These are phyloP conservation scores for Syritta pipiens DNA, from an alignment of 2,888 invertebrate genomes.

Conservation along the genomic window DNA sequence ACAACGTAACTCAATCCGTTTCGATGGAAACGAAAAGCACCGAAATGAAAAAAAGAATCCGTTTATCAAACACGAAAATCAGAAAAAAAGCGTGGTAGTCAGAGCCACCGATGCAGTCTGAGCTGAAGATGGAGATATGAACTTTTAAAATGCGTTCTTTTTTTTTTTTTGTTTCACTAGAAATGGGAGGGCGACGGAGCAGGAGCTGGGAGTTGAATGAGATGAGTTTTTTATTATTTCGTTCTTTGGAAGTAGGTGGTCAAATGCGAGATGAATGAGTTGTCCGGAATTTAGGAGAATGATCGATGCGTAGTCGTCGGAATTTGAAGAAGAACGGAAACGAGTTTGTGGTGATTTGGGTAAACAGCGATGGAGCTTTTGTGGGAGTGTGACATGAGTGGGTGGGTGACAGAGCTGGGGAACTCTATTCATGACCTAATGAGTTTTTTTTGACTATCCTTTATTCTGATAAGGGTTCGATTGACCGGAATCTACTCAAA, in stretches of 20 bases:
- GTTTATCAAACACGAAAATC: constrained; percentile 48
- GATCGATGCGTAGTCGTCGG: neutral
- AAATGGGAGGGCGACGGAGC: too few relatives aligned
- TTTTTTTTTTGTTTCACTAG: too few relatives aligned
- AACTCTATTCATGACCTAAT: too few relatives aligned
- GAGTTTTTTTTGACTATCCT: too few relatives aligned
- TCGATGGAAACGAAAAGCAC: constrained; percentile 1
- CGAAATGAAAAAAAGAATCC: neutral
- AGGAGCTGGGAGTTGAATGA: constrained; percentile 16
- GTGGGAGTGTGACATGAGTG: too few relatives aligned
- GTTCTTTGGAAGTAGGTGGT: constrained; percentile 33
- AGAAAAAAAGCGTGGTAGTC: constrained; percentile 20
- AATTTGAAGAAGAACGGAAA: too few relatives aligned
- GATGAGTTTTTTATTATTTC: constrained; percentile 9
- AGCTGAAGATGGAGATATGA: constrained; percentile 26
- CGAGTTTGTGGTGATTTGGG: too few relatives aligned
- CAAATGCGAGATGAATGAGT: constrained; percentile 13
- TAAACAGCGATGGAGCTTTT: too few relatives aligned
- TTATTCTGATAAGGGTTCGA: too few relatives aligned
- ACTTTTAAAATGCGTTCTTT: constrained; percentile 5
- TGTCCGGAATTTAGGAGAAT: constrained; percentile 25
- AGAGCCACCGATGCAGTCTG: constrained; percentile 7
- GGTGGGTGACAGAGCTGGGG: too few relatives aligned
- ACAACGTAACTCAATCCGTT: constrained; percentile 49
- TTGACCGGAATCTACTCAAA: constrained; percentile 1